Percentiles rank a stretch among this genome's conserved stretches.
These are phyloP conservation scores for Cyprinodon tularosa DNA, from an alignment of 2,113 vertebrate genomes.

Conservation along the genomic window DNA sequence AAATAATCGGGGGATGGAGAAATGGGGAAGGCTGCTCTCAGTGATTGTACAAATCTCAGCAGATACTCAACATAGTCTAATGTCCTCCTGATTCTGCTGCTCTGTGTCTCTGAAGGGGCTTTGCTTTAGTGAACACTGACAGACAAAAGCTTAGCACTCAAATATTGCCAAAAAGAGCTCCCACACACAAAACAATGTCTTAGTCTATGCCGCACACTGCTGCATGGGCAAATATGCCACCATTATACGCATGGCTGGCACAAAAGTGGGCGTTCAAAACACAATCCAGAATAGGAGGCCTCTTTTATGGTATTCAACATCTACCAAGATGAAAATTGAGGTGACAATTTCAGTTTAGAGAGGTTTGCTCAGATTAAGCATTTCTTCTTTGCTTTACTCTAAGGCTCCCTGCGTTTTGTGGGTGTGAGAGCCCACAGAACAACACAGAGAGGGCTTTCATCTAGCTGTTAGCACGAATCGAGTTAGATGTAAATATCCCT, in stretches of 20 bases:
- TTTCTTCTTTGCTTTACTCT: background rate
- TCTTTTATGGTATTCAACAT: slow-evolving; percentile 68
- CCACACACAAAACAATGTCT: slow-evolving; percentile 75
- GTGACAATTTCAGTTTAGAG: slow-evolving; percentile 56
- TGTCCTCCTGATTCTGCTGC: slow-evolving; percentile 29
- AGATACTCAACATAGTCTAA: background rate
- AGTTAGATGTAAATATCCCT: slow-evolving; percentile 32
- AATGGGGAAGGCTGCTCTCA: background rate
- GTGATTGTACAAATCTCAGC: background rate
- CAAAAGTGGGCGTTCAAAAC: slow-evolving; percentile 59
- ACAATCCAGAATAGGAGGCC: slow-evolving; percentile 59
- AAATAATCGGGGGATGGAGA: background rate
- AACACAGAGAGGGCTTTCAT: slow-evolving; percentile 25
- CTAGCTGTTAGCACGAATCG: slow-evolving; percentile 14
- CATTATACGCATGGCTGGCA: slow-evolving; percentile 38
- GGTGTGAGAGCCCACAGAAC: slow-evolving; percentile 21
- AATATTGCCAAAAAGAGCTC: slow-evolving; percentile 69
- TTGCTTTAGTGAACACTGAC: slow-evolving; percentile 59
- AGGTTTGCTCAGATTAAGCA: slow-evolving; percentile 41
- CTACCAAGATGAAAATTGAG: slow-evolving; percentile 48
- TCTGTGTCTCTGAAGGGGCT: slow-evolving; percentile 47
- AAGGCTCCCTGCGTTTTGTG: slow-evolving; percentile 28
- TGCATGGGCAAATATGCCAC: slow-evolving; percentile 50
- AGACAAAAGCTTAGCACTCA: slow-evolving; percentile 66
- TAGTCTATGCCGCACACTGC: slow-evolving; percentile 53